Evolutionary conservation across 2,113 vertebrate species (phyloP), one percentile per base, ranked within the genome.

Genomic region (Struthio camelus): DNA sequence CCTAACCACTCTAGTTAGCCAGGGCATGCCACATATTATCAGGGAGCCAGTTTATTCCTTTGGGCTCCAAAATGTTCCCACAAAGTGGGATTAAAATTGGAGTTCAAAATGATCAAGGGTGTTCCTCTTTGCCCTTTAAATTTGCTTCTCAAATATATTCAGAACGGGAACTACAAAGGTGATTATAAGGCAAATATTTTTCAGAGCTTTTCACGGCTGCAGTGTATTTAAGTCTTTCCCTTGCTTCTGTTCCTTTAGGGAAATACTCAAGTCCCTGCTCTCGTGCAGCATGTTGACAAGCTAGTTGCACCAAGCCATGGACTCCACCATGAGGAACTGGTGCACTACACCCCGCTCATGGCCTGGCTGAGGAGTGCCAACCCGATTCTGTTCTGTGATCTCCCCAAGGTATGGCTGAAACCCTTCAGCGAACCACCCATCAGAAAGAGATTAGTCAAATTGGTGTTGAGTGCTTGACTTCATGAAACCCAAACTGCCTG

Each of bases 361-460:
- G 51, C 90, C 87, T 97, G 97, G 97, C 77, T 97, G 83, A 97
- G 72, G 92, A 94, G 14, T 2, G 23, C 19, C 80, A 97, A 40
- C 90, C 95, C 93, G 1, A 8, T 46, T 44, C 80, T 97, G 25
- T 96, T 96, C 82, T 69, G 70, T 16, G 92, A 97, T 32, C 94
- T 97, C 18, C 76, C 66, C 66, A 97, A 97, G 96, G 96, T 94
- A 79, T 0, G 17, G 50, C 66, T 82, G 56, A 28, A 59, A 36
- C 25, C 76, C 73, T 40, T 28, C 54, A 56, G 32, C 71, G 36
- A 40, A 40, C 14, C 27, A 13, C 16, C 38, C 36, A 8, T 14
- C 16, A 40, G 72, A 40, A 75, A 1, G 9, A 25, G 28, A 2
- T 13, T 4, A 25, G 16, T 14, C 50, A 4, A 8, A 9, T 10